Evolutionary conservation across 2,888 invertebrate genomes (phyloP), one percentile per base, ranked within the genome.

Genomic region (Oscheius myriophilus): DNA sequence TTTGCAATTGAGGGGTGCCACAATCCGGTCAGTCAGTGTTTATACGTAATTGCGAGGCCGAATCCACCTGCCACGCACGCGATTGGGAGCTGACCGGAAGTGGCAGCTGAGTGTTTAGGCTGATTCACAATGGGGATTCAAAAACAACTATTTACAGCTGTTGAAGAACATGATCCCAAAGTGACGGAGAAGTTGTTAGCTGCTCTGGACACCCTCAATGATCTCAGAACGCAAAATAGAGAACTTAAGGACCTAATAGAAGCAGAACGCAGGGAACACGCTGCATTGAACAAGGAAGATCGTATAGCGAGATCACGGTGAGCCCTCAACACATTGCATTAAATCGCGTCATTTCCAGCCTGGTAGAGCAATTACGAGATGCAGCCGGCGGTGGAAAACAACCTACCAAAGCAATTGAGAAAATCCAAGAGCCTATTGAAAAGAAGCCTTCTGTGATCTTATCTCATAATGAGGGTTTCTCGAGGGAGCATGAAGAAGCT

Each of bases 181-280:
- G 7, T 52, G 23, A 26, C 18, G 7, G 53, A 33, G n/a, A 52
- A 63, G 18, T 21, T 53, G 42, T 16, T 51, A 9, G 14, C 43
- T 4, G 61, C 61, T 6, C 49, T 61, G n/a, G 61, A 61, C 14
- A n/a, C 25, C 9, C 39, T 61, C 12, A 12, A 55, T 42, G 51
- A 55, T 45, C 39, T 65, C n/a, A 41, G 46, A 26, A 54, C 21
- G 14, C 78, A 78, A 52, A 78, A 78, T 61, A 61, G 67, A 25
- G 67, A 75, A 41, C 53, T 78, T 46, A 74, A 69, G 55, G 45
- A 58, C 12, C 57, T 79, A 39, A 62, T 75, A 43, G 67, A 76
- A 33, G 70, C 64, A 14, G 76, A 79, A 43, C 25, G 75, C 16
- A 23, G 42, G 39, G 75, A 76, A 54, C 59, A 63, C 53, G 59